A percentile compares a stretch with the other conserved stretches of the same genome.
phyloP scores from a whole-genome alignment of 1,140 invertebrate species.

The Bombus breviceps region DNA sequence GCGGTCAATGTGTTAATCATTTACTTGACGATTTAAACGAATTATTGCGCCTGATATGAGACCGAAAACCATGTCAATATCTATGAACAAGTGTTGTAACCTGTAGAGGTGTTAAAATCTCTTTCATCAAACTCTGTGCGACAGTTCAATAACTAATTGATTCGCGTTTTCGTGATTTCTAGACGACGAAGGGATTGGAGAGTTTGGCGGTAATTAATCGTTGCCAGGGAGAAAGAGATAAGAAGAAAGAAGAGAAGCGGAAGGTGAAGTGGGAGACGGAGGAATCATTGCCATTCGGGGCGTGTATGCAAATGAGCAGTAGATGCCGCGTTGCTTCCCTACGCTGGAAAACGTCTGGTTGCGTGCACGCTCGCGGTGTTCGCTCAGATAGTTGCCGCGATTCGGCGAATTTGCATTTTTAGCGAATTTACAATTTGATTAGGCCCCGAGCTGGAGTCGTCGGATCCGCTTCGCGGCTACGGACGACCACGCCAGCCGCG shows the following conservation, averaged over 20 bases:
- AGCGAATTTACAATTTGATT: constrained; percentile 75
- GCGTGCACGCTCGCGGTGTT: constrained; percentile 49
- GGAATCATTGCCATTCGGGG: constrained; percentile 62
- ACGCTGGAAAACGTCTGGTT: constrained; percentile 55
- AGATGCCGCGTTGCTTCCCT: constrained; percentile 57
- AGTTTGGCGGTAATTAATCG: constrained; percentile 57
- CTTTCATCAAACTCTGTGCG: too few relatives aligned
- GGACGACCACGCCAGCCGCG: background rate
- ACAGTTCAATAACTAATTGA: too few relatives aligned
- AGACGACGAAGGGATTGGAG: constrained; percentile 9
- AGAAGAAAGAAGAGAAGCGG: constrained; percentile 28
- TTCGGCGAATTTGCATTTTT: constrained; percentile 72
- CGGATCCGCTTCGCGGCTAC: background rate
- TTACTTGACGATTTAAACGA: too few relatives aligned
- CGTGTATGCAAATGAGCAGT: constrained; percentile 67
- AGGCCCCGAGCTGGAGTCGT: constrained; percentile 28
- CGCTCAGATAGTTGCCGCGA: constrained; percentile 59
- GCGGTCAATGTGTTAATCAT: too few relatives aligned
- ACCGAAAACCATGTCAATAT: too few relatives aligned
- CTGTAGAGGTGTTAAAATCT: too few relatives aligned
- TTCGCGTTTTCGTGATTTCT: constrained; percentile 10
- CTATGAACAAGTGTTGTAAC: too few relatives aligned
- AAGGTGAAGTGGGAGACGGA: constrained; percentile 19
- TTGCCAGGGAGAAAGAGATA: constrained; percentile 41
- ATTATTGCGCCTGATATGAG: too few relatives aligned